These are phyloP conservation scores for Oreotragus oreotragus DNA, from an alignment of 2,113 vertebrate species.

Conservation along the genomic window DNA sequence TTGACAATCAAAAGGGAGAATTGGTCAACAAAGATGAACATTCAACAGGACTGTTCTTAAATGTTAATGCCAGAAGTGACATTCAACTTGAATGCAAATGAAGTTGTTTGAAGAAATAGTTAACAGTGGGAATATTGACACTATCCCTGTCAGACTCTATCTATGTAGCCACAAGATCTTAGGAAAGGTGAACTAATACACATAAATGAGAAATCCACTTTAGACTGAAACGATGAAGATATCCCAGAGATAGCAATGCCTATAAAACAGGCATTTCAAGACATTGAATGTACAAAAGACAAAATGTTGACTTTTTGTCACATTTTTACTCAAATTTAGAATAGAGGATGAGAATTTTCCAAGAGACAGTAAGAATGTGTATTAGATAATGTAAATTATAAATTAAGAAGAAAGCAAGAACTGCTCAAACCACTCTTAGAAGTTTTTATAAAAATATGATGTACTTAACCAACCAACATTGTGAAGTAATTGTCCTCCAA, in stretches of 20 bases:
- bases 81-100: background rate
- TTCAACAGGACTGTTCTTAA: background rate
- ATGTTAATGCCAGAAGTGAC: background rate
- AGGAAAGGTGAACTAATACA: background rate
- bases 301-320: background rate
- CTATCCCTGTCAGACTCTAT: background rate
- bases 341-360: background rate
- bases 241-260: background rate
- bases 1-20: background rate
- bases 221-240: background rate
- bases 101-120: background rate
- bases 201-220: background rate
- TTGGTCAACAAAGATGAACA: background rate
- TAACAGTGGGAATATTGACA: too few species aligned
- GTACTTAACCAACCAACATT: background rate
- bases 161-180: background rate
- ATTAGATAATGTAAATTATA: background rate
- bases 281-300: background rate
- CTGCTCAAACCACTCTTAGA: background rate
- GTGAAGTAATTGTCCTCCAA: background rate
- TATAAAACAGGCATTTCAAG: background rate
- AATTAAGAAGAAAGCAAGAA: background rate
- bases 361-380: background rate
- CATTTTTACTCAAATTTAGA: background rate
- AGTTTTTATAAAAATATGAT: background rate